Conservation (phyloP, 2,113 vertebrate genomes). For the Tautogolabrus adspersus region DNA sequence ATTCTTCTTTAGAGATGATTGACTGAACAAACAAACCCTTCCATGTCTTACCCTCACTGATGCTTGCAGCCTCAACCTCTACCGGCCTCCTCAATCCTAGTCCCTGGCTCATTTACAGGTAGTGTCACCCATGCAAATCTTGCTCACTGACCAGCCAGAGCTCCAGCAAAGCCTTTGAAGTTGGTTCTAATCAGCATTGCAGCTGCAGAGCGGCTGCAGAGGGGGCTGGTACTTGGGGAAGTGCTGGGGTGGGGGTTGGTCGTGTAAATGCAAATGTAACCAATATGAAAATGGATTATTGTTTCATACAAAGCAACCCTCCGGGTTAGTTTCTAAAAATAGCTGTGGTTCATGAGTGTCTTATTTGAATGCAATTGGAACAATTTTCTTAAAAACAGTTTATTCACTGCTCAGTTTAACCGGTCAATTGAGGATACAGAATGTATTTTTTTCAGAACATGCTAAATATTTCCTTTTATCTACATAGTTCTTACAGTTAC, state of each 20-base stretch:
- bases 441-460: too few relatives aligned
- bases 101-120: constrained; percentile 36
- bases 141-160: constrained; percentile 43
- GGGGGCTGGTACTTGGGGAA: neutral
- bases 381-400: constrained; percentile 5
- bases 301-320: constrained; percentile 46
- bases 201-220: constrained; percentile 40
- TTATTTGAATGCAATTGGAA: neutral
- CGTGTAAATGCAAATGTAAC: constrained; percentile 70
- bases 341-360: constrained; percentile 4
- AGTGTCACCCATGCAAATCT: neutral
- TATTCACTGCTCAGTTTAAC: too few relatives aligned
- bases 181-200: constrained; percentile 65
- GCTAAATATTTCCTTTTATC: too few relatives aligned
- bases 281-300: constrained; percentile 69
- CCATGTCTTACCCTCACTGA: neutral
- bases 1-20: constrained; percentile 37
- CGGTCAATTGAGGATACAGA: too few relatives aligned
- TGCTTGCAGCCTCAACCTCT: constrained; percentile 1
- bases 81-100: neutral
- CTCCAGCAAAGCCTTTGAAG: constrained; percentile 70
- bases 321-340: constrained; percentile 60
- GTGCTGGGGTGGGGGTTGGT: constrained; percentile 33
- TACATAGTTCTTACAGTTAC: neutral
- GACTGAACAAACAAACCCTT: constrained; percentile 16